Conservation (phyloP, 1,140 invertebrate species). For the Brachionus asplanchnoidis region DNA sequence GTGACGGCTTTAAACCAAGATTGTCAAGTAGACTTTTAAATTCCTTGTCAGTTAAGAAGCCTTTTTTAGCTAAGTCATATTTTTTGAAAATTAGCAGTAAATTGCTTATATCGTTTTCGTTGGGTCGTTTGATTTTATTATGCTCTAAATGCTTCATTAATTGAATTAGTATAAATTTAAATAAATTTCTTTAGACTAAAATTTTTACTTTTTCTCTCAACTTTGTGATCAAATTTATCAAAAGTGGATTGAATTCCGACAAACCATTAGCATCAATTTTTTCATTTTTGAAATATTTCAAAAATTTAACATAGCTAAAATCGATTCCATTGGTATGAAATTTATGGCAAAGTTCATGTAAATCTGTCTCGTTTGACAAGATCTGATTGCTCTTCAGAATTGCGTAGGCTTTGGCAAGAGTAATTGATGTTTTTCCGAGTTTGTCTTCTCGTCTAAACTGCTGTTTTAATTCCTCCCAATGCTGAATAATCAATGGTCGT, state of each 20-base stretch:
- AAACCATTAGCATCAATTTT: background rate
- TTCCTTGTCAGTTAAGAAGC: background rate
- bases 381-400: background rate
- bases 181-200: background rate
- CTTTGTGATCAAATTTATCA: background rate
- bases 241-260: background rate
- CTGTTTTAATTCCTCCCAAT: background rate
- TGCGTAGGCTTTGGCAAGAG: background rate
- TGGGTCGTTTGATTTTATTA: background rate
- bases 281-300: constrained; percentile 1
- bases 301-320: constrained; percentile 13
- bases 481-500: background rate
- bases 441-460: constrained; percentile 11
- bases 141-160: background rate
- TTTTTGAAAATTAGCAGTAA: constrained; percentile 1
- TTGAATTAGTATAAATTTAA: background rate
- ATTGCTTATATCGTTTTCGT: background rate
- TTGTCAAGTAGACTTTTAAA: background rate
- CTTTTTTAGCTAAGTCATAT: constrained; percentile 3
- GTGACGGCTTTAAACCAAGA: background rate
- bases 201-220: constrained; percentile 15
- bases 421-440: background rate
- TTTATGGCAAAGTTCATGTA: background rate
- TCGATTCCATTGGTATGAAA: background rate
- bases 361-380: background rate